These are phyloP conservation scores for Drosophila serrata DNA, from an alignment of 1,140 invertebrate genomes.

Conservation along the genomic window DNA sequence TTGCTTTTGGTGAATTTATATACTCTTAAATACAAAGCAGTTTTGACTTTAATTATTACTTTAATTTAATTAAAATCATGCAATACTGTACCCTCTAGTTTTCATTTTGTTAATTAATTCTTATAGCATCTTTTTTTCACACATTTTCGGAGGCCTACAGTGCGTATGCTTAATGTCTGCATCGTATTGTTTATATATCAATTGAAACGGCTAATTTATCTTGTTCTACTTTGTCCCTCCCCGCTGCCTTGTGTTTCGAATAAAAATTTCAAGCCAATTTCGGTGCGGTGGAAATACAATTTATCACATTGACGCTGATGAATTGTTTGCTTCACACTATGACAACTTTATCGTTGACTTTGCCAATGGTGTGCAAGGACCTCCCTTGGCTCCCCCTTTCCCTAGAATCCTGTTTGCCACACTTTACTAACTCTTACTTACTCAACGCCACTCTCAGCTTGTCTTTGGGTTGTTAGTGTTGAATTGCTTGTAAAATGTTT, in stretches of 20 bases:
- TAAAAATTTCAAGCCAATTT: conserved; percentile 77
- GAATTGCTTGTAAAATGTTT: conserved; percentile 81
- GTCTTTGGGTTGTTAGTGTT: conserved; percentile 55
- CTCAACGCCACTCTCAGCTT: conserved; percentile 43
- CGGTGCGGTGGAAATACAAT: conserved; percentile 70
- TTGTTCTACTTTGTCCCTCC: conserved; percentile 56
- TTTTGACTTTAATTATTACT: too few species aligned
- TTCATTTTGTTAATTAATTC: not conserved
- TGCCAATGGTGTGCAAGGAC: conserved; percentile 15
- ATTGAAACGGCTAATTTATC: conserved; percentile 73
- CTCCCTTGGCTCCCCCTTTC: not conserved
- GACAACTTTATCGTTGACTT: conserved; percentile 76
- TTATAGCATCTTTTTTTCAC: not conserved
- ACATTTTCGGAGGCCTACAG: not conserved
- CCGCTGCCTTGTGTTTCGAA: conserved; percentile 16
- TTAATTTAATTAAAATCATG: not conserved
- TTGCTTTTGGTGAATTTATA: too few species aligned
- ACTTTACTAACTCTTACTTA: conserved; percentile 32
- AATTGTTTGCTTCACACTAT: conserved; percentile 80
- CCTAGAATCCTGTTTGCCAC: not conserved
- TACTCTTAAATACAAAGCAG: too few species aligned
- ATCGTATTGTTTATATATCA: conserved; percentile 73
- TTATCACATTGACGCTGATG: conserved; percentile 83
- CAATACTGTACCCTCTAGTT: too few species aligned
- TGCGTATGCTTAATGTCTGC: conserved; percentile 59